Evolutionary conservation across 2,113 vertebrate genomes (phyloP).

Genomic region (Mastomys coucha): DNA sequence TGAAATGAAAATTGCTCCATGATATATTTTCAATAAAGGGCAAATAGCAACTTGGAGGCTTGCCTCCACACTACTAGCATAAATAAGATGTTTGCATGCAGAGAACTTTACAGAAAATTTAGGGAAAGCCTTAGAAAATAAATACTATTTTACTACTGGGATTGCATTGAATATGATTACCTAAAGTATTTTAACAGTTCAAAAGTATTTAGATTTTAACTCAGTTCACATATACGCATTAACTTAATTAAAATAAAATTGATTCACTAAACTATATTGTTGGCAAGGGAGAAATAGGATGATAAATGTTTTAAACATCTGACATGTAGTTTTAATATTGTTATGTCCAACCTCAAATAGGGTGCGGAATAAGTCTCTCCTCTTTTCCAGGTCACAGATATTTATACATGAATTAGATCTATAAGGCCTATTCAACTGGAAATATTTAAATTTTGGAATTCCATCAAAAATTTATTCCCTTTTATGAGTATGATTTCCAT

Average conservation of each 20-base stretch:
- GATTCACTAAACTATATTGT: neutral
- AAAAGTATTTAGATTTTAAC: conserved; percentile 10
- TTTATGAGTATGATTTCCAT: neutral
- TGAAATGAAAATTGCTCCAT: conserved; percentile 8
- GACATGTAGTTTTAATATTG: neutral
- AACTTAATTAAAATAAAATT: conserved; percentile 14
- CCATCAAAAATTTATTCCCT: neutral
- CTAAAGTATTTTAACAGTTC: neutral
- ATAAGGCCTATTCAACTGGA: neutral
- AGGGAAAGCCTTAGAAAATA: conserved; percentile 5
- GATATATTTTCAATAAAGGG: neutral
- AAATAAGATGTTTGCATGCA: neutral
- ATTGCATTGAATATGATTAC: neutral
- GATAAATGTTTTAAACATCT: neutral
- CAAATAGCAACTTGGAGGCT: neutral
- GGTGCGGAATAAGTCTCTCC: neutral
- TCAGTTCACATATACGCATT: neutral
- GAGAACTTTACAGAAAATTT: neutral
- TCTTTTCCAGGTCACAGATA: neutral
- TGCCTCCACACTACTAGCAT: neutral
- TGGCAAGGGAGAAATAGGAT: neutral
- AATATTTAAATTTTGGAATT: neutral
- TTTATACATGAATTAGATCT: neutral
- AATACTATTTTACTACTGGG: neutral
- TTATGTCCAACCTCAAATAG: neutral